Evolutionary conservation across 1,140 invertebrate species (phyloP), one percentile per base, ranked within the genome.

Genomic region (Asobara japonica): DNA sequence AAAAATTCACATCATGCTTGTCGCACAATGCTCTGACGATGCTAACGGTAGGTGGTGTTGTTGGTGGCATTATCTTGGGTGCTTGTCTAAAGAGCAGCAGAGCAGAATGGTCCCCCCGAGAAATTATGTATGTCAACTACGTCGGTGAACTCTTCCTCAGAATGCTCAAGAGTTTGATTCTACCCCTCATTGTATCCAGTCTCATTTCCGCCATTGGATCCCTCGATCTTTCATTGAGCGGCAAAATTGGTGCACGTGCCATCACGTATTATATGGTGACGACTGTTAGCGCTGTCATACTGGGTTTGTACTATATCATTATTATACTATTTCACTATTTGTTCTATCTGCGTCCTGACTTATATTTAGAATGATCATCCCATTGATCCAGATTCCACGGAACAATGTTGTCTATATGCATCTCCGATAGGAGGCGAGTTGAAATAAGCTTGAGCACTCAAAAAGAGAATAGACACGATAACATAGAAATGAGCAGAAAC

Each of bases 51-150:
- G 86, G 91, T 10, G 95, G 95, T 56, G 96, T 98, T 0, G 81
- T 96, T 1, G 90, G 92, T 2, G 96, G 96, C 3, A 92, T 95
- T 1, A 82, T 93, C 3, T 86, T 97, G 1, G 96, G 96, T 8
- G 91, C 95, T 48, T 89, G 92, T 0, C 86, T 97, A 36, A 89
- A 76, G 88, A 84, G 3, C 82, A 86, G 0, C 84, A 88, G 20
- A 86, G 83, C 2, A 83, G n/a, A 89, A 84, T 95, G 93, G 93
- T 88, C 90, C 0, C 85, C 89, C 25, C 87, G 94, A 68, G 93
- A 95, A 74, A 91, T 94, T 72, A 96, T 96, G 93, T 98, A 98
- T 88, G 92, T 98, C 82, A 93, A 94, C 76, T 97, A 95, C 80
- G 89, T 94, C 13, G 95, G 95, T 27, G 86, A 88, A 60, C 88